Percentiles rank a stretch among this genome's conserved stretches.
Conservation (phyloP, 2,113 vertebrate genomes). For the Martes martes region DNA sequence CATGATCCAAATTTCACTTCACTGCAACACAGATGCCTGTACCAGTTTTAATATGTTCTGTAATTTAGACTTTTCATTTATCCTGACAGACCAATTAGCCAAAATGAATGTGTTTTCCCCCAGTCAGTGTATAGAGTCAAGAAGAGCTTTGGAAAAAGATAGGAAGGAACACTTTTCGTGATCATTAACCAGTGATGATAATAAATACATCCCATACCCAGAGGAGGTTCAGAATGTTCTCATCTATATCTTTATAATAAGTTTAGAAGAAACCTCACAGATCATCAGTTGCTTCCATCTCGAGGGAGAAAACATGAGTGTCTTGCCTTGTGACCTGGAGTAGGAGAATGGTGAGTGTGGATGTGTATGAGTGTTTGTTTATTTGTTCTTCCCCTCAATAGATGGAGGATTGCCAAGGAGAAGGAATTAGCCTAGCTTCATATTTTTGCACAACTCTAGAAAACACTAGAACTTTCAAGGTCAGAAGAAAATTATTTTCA, state of each 20-base stretch:
- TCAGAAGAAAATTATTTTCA: conserved; percentile 13
- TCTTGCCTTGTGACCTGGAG: not conserved
- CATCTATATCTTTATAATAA: not conserved
- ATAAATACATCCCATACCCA: not conserved
- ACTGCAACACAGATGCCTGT: not conserved
- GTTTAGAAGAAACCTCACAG: not conserved
- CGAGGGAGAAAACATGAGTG: not conserved
- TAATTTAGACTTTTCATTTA: conserved; percentile 62
- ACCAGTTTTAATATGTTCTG: conserved; percentile 29
- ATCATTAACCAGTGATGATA: conserved; percentile 21
- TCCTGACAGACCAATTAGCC: conserved; percentile 19
- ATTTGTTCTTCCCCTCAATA: not conserved
- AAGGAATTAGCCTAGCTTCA: not conserved
- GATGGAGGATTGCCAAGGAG: not conserved
- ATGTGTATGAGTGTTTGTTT: not conserved
- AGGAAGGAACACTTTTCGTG: not conserved
- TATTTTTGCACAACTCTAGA: not conserved
- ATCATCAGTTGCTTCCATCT: not conserved
- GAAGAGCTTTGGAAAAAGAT: conserved; percentile 7
- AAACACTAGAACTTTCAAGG: not conserved
- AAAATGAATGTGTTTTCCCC: conserved; percentile 39
- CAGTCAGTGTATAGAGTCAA: conserved; percentile 27
- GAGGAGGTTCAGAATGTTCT: not conserved
- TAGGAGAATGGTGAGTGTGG: not conserved
- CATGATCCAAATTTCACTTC: not conserved